phyloP scores from a whole-genome alignment of 2,888 invertebrate species.

The Lithosia quadra region DNA sequence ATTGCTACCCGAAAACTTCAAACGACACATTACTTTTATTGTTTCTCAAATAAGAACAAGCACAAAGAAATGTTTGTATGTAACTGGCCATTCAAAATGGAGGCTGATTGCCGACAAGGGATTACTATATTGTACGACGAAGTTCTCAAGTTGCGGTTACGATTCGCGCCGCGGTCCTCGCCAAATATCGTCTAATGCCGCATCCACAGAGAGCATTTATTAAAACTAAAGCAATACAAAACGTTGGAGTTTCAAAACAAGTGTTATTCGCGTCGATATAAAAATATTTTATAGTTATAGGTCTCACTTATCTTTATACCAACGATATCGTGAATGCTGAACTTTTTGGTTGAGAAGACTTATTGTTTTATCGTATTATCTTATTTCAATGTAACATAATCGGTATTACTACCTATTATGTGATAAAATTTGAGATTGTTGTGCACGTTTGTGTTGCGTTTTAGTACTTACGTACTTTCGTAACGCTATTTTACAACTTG shows the following conservation, averaged over 20 bases:
- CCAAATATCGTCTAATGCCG: slow-evolving; percentile 50
- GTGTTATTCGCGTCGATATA: slow-evolving; percentile 38
- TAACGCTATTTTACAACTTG: too few species aligned
- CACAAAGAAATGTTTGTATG: slow-evolving; percentile 46
- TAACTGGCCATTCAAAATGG: slow-evolving; percentile 43
- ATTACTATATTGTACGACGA: slow-evolving; percentile 35
- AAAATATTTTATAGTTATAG: slow-evolving; percentile 25
- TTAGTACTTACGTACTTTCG: too few species aligned
- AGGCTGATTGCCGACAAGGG: slow-evolving; percentile 50
- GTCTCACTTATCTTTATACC: neutral
- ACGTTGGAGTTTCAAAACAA: slow-evolving; percentile 34
- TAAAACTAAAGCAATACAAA: slow-evolving; percentile 50
- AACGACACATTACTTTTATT: slow-evolving; percentile 34
- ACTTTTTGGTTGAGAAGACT: neutral
- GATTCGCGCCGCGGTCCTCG: slow-evolving; percentile 31
- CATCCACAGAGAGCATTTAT: slow-evolving; percentile 45
- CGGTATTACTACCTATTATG: neutral
- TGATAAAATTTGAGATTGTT: neutral
- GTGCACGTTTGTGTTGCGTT: too few species aligned
- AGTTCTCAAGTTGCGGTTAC: slow-evolving; percentile 56
- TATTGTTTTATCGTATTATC: neutral
- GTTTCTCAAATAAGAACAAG: slow-evolving; percentile 33
- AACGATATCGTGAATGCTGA: neutral
- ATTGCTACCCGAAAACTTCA: slow-evolving; percentile 11
- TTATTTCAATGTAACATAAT: neutral